Percentiles rank a stretch among this genome's conserved stretches.
Conservation (phyloP, 2,888 invertebrate species). For the Nasonia oneida region DNA sequence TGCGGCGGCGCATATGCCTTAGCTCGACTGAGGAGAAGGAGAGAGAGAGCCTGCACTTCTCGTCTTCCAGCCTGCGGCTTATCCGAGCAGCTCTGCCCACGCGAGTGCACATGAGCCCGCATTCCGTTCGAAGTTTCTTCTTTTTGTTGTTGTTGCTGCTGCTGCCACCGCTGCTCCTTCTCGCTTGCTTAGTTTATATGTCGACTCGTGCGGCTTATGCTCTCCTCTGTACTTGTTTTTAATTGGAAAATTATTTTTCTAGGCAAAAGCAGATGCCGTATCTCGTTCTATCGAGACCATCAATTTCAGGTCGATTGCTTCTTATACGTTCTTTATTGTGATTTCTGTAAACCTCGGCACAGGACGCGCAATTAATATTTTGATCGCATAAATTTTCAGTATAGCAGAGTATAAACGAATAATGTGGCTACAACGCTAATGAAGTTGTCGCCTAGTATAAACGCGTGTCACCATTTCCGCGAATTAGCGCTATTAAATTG, state of each 20-base stretch:
- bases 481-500: constrained; percentile 52
- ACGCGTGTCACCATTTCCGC: not conserved
- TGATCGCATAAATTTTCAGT: not conserved
- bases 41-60: constrained; percentile 69
- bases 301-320: not conserved
- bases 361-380: too few relatives aligned
- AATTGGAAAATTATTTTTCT: constrained; percentile 34
- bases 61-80: constrained; percentile 72
- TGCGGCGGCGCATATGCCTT: not conserved
- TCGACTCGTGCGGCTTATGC: not conserved
- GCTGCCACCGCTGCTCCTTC: not conserved
- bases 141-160: not conserved
- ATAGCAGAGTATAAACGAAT: not conserved
- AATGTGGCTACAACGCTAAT: not conserved
- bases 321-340: not conserved
- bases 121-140: constrained; percentile 25
- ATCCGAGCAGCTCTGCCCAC: constrained; percentile 47
- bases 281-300: not conserved
- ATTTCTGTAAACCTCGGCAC: too few relatives aligned
- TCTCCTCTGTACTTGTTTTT: constrained; percentile 27
- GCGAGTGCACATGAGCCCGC: constrained; percentile 38
- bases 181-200: constrained; percentile 32
- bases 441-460: not conserved
- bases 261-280: not conserved
- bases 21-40: not conserved